Base-by-base conservation (phyloP, 2,797 vertebrate genomes). In the Ciconia nigra region DNA sequence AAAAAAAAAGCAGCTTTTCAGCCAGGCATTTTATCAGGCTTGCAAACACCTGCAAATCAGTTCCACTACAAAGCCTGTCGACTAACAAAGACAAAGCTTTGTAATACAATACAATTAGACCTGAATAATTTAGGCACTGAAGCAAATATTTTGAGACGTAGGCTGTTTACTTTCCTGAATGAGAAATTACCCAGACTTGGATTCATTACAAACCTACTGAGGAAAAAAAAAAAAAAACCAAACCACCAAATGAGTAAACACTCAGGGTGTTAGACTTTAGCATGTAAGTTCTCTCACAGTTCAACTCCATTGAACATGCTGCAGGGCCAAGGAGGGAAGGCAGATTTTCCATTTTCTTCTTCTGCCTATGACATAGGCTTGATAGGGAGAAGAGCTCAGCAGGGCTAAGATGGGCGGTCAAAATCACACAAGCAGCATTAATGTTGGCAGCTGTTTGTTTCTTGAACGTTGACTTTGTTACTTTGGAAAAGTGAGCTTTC, bases 51-150 rank as follows among this genome's bases (percentile, higher is more conserved):
- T 96, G 93, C 88, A 74, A 79, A 83, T 83, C 83, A 89, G 62
- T 47, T 28, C 67, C 52, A 46, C 61, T 25, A 42, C 1, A 2
- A 66, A 95, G 76, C 61, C 66, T 83, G 87, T 51, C 1, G 1
- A n/a, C 77, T 79, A 74, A 83, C 92, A 90, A 87, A 91, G 87
- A 95, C 80, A 95, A 91, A 97, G 95, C 88, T 89, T 69, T 82
- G 83, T 76, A 89, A 95, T 42, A 90, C 80, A 66, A 69, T 51
- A n/a, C 93, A 95, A 90, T 94, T 95, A 94, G 70, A 90, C 49
- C 73, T 93, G 96, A 95, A 96, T 93, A 92, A 96, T 92, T 90
- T n/a, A 96, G 62, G 83, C 88, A 76, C 28, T 47, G 66, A 96
- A 94, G 86, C 83, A 92, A 94, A 31, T 84, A 79, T 76, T 90